phyloP scores from a whole-genome alignment of 1,140 invertebrate genomes.

The Colletes gigas region DNA sequence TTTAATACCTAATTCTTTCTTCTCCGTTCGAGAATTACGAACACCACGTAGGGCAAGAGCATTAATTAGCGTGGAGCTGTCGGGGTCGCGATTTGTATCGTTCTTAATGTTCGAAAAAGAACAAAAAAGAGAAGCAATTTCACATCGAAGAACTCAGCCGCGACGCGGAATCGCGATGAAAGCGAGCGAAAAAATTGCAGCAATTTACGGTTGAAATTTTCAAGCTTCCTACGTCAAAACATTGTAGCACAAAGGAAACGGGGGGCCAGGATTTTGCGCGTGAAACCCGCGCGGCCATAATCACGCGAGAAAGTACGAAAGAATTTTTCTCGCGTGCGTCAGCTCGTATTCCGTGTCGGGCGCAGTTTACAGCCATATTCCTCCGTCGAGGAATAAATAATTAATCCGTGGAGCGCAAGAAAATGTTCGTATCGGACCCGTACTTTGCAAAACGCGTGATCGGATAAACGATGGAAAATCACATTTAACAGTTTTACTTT shows the following conservation, averaged over 20 bases:
- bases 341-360: constrained; percentile 16
- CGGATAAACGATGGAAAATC: too few species aligned
- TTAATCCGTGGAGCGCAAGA: not conserved
- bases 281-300: constrained; percentile 1
- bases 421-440: not conserved
- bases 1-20: too few species aligned
- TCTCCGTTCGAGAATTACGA: too few species aligned
- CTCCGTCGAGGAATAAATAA: constrained; percentile 10
- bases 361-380: not conserved
- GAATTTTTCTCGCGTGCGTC: constrained; percentile 54
- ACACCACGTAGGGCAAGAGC: too few species aligned
- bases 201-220: not conserved
- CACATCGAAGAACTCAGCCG: not conserved
- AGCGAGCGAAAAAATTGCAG: not conserved
- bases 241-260: not conserved
- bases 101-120: not conserved
- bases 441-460: too few species aligned
- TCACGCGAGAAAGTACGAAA: constrained; percentile 51
- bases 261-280: not conserved
- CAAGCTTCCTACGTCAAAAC: not conserved
- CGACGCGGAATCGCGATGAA: not conserved
- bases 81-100: not conserved
- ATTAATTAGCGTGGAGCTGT: too few species aligned
- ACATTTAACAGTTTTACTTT: too few species aligned
- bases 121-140: not conserved